Percentiles rank a stretch among this genome's conserved stretches.
Evolutionary conservation across 2,888 invertebrate genomes (phyloP).

Genomic region (Chalcis sispes): DNA sequence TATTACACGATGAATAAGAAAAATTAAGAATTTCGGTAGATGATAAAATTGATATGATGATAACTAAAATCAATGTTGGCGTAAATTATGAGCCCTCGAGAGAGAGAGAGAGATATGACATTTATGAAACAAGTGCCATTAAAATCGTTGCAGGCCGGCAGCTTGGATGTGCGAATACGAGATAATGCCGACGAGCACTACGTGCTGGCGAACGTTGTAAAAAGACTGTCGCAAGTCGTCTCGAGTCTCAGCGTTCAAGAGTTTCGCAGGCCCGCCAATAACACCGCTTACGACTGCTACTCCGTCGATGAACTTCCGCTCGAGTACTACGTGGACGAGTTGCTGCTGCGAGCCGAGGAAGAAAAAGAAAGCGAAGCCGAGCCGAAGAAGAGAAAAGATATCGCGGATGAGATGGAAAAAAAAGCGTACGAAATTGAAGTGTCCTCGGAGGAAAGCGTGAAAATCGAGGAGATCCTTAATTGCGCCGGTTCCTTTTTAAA

Average conservation of each 20-base stretch:
- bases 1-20: too few relatives aligned
- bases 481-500: too few relatives aligned
- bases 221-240: constrained; percentile 78
- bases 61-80: too few relatives aligned
- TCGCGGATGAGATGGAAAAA: not conserved
- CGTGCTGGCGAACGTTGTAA: constrained; percentile 79
- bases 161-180: constrained; percentile 79
- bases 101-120: too few relatives aligned
- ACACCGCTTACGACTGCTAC: not conserved
- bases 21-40: too few relatives aligned
- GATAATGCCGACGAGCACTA: constrained; percentile 81
- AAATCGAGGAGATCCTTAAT: constrained; percentile 34
- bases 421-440: too few relatives aligned
- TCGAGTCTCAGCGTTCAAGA: constrained; percentile 79
- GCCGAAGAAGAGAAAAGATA: not conserved
- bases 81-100: too few relatives aligned
- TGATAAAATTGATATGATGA: too few relatives aligned
- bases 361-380: not conserved
- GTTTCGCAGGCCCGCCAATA: constrained; percentile 59
- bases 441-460: not conserved
- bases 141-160: constrained; percentile 75
- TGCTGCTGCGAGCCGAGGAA: constrained; percentile 49
- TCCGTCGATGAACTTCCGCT: constrained; percentile 45
- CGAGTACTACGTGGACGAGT: constrained; percentile 66
- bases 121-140: not conserved